Base-by-base conservation (phyloP, 2,797 vertebrate genomes). In the Crenichthys baileyi region DNA sequence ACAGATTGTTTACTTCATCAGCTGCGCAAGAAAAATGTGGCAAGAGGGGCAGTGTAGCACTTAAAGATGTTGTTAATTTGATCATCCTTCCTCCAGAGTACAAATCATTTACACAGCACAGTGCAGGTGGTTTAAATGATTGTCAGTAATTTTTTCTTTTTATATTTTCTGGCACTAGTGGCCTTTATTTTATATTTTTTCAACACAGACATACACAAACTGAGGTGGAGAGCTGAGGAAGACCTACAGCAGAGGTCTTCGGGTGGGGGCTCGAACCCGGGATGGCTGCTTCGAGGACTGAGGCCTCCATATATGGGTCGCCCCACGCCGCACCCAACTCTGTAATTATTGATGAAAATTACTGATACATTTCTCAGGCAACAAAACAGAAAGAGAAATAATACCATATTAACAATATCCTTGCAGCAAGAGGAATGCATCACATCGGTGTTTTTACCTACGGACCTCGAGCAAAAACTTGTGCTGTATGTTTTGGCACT, bases 1-100 rank as follows among this genome's bases (percentile, higher is more conserved):
- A 70, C 78, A 36, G 6, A 82, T 75, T 5, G 16, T 48, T 72
- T 88, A 44, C 44, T 44, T 3, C 87, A 87, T 89, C 87, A 88
- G 81, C 81, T 36, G 9, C 75, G 85, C 79, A 77, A 83, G 80
- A 78, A 79, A 82, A 61, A 39, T 16, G 46, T 76, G 65, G 75
- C 46, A 74, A 72, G 44, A 46, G 44, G 44, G 29, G 63, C 61
- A 50, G 61, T 82, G n/a, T 20, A 71, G 87, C 78, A 76, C 73
- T 83, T 81, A 79, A 80, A 86, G 56, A 65, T 81, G 70, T 74
- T 53, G 72, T 79, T 83, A 13, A 29, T 73, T 78, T 67, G 71
- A 80, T 80, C 78, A 75, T 75, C 73, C 56, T 67, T 31, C 51
- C 48, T 79, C 78, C 79, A 73, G 56, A 83, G 76, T 55, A 61